Percentiles rank a stretch among this genome's conserved stretches.
Evolutionary conservation across 2,888 invertebrate genomes (phyloP).

Genomic region (Plusia festucae): DNA sequence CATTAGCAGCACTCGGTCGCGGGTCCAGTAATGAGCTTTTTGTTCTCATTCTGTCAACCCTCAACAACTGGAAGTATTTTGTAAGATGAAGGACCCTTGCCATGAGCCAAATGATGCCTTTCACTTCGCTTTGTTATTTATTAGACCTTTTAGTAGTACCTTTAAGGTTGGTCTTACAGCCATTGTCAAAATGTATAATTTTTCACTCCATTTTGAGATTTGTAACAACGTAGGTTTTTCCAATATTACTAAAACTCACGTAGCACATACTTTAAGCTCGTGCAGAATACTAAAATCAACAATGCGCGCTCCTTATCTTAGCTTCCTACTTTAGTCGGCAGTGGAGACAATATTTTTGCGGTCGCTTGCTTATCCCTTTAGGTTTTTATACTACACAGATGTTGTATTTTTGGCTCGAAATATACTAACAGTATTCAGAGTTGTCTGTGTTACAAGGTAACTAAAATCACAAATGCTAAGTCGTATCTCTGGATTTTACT

Average conservation of each 20-base stretch:
- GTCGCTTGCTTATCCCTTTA: conserved; percentile 43
- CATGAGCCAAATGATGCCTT: conserved; percentile 49
- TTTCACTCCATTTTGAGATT: background rate
- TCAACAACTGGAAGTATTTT: conserved; percentile 53
- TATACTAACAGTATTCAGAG: background rate
- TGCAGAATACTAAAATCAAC: conserved; percentile 59
- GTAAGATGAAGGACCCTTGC: conserved; percentile 48
- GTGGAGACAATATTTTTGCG: conserved; percentile 57
- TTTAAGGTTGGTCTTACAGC: conserved; percentile 26
- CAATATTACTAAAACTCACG: conserved; percentile 25
- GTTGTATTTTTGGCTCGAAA: conserved; percentile 19
- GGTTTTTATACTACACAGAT: conserved; percentile 44
- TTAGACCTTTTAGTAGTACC: conserved; percentile 26
- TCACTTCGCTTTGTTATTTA: conserved; percentile 48
- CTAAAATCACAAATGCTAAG: background rate
- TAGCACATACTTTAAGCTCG: conserved; percentile 40
- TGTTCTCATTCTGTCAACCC: conserved; percentile 52
- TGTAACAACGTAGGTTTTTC: background rate
- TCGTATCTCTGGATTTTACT: background rate
- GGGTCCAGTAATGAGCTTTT: conserved; percentile 50
- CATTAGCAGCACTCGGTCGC: conserved; percentile 41
- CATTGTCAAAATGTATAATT: conserved; percentile 11
- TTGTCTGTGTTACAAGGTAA: background rate
- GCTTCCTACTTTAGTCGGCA: conserved; percentile 44
- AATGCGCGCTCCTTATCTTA: conserved; percentile 52